Base-by-base conservation (phyloP, 2,113 vertebrate genomes). In the Capreolus pygargus region DNA sequence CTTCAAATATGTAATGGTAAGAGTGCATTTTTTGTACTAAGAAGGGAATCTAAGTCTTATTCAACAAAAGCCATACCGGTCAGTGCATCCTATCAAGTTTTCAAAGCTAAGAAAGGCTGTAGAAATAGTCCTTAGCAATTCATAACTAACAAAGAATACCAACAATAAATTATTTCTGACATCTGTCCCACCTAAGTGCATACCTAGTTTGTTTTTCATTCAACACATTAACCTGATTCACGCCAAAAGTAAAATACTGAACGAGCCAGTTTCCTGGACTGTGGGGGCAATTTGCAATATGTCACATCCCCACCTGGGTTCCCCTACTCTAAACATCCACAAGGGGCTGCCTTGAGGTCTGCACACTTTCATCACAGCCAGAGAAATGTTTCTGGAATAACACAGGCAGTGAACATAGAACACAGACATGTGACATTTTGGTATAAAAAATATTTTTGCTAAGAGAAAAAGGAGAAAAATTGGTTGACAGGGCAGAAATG, bases 1-100 rank as follows among this genome's bases (percentile, higher is more conserved):
- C 43, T 86, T 96, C 67, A 36, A 91, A 33, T 76, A 83, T 60
- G 36, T 91, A 93, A 95, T 64, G 27, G 70, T 82, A 88, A 92
- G 36, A 45, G 30, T 64, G 28, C 85, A 76, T 85, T 87, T 96
- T 96, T 70, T 90, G 13, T 47, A 58, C 28, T n/a, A 89, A 27
- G 28, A 86, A 94, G 43, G 30, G 25, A 86, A 88, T 54, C 13
- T 93, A 4, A 33, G 13, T 86, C 36, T 95, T 94, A 86, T 16
- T 93, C 39, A 91, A 43, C 30, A 92, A 81, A 21, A 92, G 50
- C 15, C 14, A 57, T 87, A 45, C 28, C 91, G 67, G 13, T 86
- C 23, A 58, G 39, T 57, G 36, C 7, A 94, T 78, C 12, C 61
- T 45, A 58, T 64, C 45, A 97, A 92, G 12, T 83, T 95, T 94